Evolutionary conservation across 30 jellyfish, hydroid and myxozoan genomes (phyloP).

Genomic region (Calvadosia cruxmelitensis): DNA sequence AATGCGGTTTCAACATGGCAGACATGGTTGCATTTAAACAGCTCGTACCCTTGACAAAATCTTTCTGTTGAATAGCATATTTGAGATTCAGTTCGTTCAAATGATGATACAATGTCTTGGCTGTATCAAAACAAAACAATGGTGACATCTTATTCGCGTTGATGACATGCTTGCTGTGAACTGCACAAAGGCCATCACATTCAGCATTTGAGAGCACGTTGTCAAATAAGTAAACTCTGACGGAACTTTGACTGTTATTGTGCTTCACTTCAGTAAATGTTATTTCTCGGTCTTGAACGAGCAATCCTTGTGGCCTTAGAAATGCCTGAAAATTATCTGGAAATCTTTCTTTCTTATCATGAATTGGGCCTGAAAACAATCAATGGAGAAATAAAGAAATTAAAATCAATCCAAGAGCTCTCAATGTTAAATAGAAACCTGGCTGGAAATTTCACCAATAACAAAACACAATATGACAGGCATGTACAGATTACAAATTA

Average conservation of each 20-base stretch:
- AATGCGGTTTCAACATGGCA: slow-evolving; percentile 10
- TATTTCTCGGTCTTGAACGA: neutral
- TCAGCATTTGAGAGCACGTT: slow-evolving; percentile 43
- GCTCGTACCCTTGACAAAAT: slow-evolving; percentile 43
- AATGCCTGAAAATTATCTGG: no score
- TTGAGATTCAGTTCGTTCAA: slow-evolving; percentile 30
- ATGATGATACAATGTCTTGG: slow-evolving; percentile 42
- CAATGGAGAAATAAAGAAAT: no score
- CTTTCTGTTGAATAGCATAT: slow-evolving; percentile 4
- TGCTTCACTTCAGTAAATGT: slow-evolving; percentile 15
- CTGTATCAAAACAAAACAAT: slow-evolving; percentile 50
- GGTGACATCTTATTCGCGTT: slow-evolving; percentile 34
- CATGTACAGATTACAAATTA: no score
- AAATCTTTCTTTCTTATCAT: no score
- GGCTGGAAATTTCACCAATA: no score
- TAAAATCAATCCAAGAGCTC: no score
- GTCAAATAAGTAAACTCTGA: slow-evolving; percentile 49
- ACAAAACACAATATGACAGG: no score
- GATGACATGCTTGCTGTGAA: slow-evolving; percentile 37
- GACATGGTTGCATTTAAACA: slow-evolving; percentile 68
- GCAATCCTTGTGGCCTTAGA: neutral
- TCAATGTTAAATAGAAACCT: no score
- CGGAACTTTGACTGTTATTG: slow-evolving; percentile 33
- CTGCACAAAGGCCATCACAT: slow-evolving; percentile 64
- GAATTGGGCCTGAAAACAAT: no score